Base-by-base conservation (phyloP, 2,888 invertebrate genomes). In the Heliothis peltigera region DNA sequence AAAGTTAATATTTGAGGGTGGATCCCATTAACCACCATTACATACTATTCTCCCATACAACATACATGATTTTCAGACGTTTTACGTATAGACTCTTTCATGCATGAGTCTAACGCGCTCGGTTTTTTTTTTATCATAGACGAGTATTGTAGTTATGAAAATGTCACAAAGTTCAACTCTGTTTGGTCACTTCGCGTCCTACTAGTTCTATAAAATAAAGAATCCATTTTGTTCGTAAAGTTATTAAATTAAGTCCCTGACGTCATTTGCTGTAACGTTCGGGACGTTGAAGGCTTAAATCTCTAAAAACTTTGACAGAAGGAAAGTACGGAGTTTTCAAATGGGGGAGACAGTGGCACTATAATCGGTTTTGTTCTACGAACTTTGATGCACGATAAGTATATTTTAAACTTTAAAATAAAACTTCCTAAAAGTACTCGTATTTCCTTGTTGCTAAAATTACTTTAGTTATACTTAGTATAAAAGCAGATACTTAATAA, bases 211-310 rank as follows among this genome's bases (percentile, higher is more conserved):
- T 52, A 73, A 58, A 49, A 48, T 28, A 54, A 70, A 46, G 74
- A 54, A 69, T 73, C 68, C 75, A 67, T 70, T 67, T 52, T 67
- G 68, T 55, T 39, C 17, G 19, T 17, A 48, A 71, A 77, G 59
- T 71, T 66, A 74, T 74, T 76, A 63, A 74, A 63, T 77, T 62
- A 74, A 66, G 73, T 57, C 53, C 18, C 66, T 62, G 72, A 56
- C 60, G 28, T 74, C 43, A 68, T 68, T 68, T 59, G 42, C 59
- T 55, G 60, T 54, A 53, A 57, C 39, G n/a, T 74, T 59, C 25
- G 25, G 42, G 43, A 46, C 60, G 52, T 25, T 22, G 75, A 52
- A 68, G 55, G 61, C 55, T 70, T 68, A 60, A 55, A 47, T 54
- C 55, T 60, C 39, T 74, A 55, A 73, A 70, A 74, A 68, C 69